Percentiles rank a stretch among this genome's conserved stretches.
Conservation (phyloP, 53 echinoderm and acorn worm genomes). For the Glandiceps talaboti region DNA sequence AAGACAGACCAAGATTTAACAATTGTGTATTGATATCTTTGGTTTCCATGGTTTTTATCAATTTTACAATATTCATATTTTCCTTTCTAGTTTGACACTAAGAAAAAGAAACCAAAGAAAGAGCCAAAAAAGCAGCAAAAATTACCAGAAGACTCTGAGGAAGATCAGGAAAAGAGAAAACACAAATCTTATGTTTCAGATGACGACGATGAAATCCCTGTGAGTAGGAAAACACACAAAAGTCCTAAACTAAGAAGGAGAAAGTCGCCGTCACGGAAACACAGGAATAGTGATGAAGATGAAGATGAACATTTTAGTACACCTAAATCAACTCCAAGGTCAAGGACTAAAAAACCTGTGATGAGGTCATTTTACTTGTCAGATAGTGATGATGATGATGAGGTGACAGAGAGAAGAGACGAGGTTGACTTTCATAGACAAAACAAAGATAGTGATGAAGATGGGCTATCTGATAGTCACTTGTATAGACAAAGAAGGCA, state of each 20-base stretch:
- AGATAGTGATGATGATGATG: neutral
- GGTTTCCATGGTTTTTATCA: no score
- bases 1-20: no score
- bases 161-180: neutral
- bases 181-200: neutral
- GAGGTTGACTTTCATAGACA: neutral
- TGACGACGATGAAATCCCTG: neutral
- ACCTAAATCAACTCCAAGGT: neutral
- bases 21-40: no score
- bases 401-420: neutral
- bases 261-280: neutral
- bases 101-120: neutral
- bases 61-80: neutral
- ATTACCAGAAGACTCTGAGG: neutral
- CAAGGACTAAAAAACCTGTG: neutral
- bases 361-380: neutral
- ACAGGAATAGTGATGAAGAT: neutral
- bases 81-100: neutral
- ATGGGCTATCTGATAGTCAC: no score
- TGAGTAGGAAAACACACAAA: neutral
- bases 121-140: neutral
- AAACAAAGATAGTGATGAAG: neutral
- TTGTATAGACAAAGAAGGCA: no score
- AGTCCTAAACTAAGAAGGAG: neutral
- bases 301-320: neutral